These are phyloP conservation scores for Pseudomugil gertrudae DNA, from an alignment of 2,797 vertebrate genomes.

Conservation along the genomic window DNA sequence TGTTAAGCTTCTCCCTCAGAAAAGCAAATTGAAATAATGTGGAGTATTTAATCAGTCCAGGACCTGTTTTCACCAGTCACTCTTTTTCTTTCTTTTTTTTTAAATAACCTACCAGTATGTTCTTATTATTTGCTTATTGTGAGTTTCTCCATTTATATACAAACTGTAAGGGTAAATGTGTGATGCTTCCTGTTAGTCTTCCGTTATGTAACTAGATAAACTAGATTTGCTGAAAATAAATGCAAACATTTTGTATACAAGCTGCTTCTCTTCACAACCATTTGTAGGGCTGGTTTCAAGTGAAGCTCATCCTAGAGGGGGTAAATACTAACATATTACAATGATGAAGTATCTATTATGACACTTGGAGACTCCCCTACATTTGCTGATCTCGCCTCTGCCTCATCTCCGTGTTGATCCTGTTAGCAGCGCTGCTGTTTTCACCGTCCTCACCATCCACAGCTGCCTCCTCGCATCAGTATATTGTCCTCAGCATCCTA, in stretches of 20 bases:
- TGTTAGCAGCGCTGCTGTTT: constrained; percentile 20
- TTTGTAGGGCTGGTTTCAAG: background rate
- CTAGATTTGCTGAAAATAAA: too few relatives aligned
- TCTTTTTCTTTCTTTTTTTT: too few relatives aligned
- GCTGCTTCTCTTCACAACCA: background rate
- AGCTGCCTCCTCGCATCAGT: constrained; percentile 37
- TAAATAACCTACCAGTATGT: too few relatives aligned
- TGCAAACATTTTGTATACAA: too few relatives aligned
- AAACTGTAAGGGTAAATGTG: too few relatives aligned
- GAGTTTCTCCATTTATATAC: too few relatives aligned
- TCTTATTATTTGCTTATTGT: too few relatives aligned
- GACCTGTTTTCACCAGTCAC: background rate
- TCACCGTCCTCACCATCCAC: constrained; percentile 19
- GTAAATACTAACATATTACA: background rate
- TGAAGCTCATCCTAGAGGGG: too few relatives aligned
- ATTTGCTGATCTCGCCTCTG: constrained; percentile 41
- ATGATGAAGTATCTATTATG: constrained; percentile 37
- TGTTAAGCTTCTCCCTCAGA: background rate
- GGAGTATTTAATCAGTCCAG: background rate
- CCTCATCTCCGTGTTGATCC: background rate
- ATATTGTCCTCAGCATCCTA: constrained; percentile 10
- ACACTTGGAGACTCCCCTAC: constrained; percentile 24
- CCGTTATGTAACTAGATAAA: too few relatives aligned
- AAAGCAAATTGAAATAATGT: background rate
- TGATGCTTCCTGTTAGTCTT: too few relatives aligned